Conservation (phyloP, 2,888 invertebrate genomes). For the Dioctria linearis region DNA sequence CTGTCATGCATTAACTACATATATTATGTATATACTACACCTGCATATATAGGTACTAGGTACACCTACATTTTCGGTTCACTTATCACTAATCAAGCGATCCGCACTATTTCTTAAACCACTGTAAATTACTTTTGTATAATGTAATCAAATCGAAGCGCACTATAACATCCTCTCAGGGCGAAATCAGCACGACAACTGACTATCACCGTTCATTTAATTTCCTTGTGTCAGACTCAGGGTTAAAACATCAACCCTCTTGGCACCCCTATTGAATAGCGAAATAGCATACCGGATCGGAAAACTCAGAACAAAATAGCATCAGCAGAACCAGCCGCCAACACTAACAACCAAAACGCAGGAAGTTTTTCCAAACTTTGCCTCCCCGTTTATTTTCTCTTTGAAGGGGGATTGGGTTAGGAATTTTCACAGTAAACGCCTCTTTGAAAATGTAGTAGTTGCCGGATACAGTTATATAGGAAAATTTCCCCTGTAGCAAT, state of each 20-base stretch:
- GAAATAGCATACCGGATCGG: slow-evolving; percentile 14
- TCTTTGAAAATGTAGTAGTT: slow-evolving; percentile 24
- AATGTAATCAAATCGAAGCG: not conserved
- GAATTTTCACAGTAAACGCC: slow-evolving; percentile 58
- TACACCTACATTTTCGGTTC: not conserved
- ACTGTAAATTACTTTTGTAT: not conserved
- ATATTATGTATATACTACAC: too few species aligned
- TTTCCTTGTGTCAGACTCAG: slow-evolving; percentile 9
- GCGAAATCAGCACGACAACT: slow-evolving; percentile 60
- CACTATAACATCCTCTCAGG: slow-evolving; percentile 55
- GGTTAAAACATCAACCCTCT: slow-evolving; percentile 46
- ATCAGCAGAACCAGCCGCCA: slow-evolving; percentile 13
- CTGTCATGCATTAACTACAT: not conserved
- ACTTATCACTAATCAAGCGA: slow-evolving; percentile 20
- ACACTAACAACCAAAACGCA: slow-evolving; percentile 14
- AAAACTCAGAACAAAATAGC: slow-evolving; percentile 28
- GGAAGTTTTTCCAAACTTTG: slow-evolving; percentile 8
- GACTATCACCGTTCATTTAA: slow-evolving; percentile 51
- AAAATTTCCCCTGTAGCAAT: slow-evolving; percentile 43
- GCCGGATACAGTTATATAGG: not conserved
- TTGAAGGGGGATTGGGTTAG: slow-evolving; percentile 52
- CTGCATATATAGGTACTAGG: not conserved
- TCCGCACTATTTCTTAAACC: not conserved
- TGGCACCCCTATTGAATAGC: slow-evolving; percentile 20
- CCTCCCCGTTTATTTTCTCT: slow-evolving; percentile 8